Evolutionary conservation across 2,797 vertebrate genomes (phyloP).

Genomic region (Emydoidea blandingii): DNA sequence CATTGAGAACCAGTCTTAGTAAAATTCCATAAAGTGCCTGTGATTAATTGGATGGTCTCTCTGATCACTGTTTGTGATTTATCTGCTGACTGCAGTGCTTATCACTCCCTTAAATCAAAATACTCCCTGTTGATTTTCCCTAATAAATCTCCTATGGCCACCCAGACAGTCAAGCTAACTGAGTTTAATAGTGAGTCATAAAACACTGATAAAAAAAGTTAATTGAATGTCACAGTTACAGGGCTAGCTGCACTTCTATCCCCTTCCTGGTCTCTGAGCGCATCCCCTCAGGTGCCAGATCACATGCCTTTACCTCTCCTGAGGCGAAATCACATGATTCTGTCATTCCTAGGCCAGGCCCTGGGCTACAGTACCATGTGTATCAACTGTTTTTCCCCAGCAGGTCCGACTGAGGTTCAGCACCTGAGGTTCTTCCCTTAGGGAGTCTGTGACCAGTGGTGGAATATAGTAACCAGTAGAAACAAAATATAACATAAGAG

Average conservation of each 20-base stretch:
- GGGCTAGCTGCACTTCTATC: neutral
- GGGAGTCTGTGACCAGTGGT: neutral
- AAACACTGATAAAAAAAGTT: neutral
- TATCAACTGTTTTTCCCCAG: neutral
- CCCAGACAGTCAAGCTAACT: neutral
- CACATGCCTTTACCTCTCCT: neutral
- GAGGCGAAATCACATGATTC: neutral
- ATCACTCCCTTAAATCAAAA: constrained; percentile 43
- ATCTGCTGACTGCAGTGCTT: constrained; percentile 37
- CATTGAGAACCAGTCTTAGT: neutral
- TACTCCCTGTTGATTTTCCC: neutral
- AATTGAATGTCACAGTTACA: neutral
- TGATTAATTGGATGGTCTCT: constrained; percentile 38
- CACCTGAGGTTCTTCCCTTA: neutral
- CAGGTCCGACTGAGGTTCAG: neutral
- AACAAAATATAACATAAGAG: neutral
- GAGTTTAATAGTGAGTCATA: neutral
- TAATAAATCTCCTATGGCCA: constrained; percentile 14
- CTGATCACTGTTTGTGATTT: constrained; percentile 19
- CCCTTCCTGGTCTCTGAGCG: neutral
- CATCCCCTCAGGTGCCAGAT: neutral
- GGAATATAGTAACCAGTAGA: neutral
- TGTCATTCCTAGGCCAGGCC: neutral
- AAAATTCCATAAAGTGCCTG: neutral
- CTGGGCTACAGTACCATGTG: neutral